Evolutionary conservation across 1,140 invertebrate genomes (phyloP), one percentile per base, ranked within the genome.

Genomic region (Monomorium pharaonis): DNA sequence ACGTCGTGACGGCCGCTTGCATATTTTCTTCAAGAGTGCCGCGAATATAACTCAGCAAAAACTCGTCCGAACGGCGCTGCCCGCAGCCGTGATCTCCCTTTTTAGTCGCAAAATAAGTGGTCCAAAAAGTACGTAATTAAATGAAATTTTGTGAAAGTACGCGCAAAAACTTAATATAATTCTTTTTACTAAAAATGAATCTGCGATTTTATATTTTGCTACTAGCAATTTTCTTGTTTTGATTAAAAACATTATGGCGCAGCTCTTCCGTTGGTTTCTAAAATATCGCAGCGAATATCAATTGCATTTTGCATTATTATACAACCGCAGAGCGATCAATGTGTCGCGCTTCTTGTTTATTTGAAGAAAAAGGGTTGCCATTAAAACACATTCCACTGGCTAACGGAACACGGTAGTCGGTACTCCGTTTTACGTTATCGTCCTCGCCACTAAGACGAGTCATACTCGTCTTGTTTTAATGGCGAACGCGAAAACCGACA

Each of bases 21-120:
- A 83, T 83, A 74, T 83, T 74, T 58, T 83, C 51, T 47, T 72
- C 49, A 72, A 58, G 51, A 72, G 18, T 30, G 18, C 27, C n/a
- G n/a, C 67, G 51, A 72, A 47, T 74, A 30, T 27, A 72, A 72
- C 18, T 83, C 37, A 18, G 37, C 37, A 47, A 83, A 83, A 58
- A 72, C 24, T 74, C 24, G 18, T 42, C 44, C 33, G 14, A 24
- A 81, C 21, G 14, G 2, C 21, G 65, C 62, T 24, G 30, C 7
- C 76, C 44, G 27, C 49, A 58, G 12, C 2, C 65, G 18, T 16
- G 49, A 70, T 72, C 27, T 74, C 2, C 14, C 14, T 56, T 72
- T 83, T 74, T 44, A 30, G 37, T 81, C 7, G 18, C 18, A 56
- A 58, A 56, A 58, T 33, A 74, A 58, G 18, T 21, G 44, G 44